Conservation (phyloP, 2,888 invertebrate genomes). For the Hirtodrosophila histrioides region DNA sequence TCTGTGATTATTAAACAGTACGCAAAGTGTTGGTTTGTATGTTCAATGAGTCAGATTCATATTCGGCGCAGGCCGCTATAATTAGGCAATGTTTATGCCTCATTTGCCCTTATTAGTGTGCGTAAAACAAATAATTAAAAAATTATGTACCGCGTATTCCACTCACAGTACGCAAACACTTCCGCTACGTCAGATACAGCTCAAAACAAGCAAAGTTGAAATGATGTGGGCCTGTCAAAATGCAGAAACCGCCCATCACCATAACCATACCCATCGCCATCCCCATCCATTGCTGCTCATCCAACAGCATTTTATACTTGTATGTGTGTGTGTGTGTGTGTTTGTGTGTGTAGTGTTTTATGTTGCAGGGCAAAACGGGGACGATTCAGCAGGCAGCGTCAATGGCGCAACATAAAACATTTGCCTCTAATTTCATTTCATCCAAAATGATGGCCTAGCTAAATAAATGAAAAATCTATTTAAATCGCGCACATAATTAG, state of each 20-base stretch:
- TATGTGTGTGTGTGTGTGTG: neutral
- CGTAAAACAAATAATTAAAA: conserved; percentile 72
- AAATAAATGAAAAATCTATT: conserved; percentile 80
- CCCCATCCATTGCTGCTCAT: conserved; percentile 10
- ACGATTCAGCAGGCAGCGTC: conserved; percentile 36
- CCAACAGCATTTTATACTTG: conserved; percentile 20
- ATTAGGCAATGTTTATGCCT: conserved; percentile 77
- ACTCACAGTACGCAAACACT: conserved; percentile 56
- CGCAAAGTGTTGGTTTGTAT: neutral
- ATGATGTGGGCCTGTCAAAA: conserved; percentile 77
- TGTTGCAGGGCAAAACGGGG: conserved; percentile 25
- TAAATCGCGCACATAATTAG: conserved; percentile 81
- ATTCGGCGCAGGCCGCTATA: conserved; percentile 45
- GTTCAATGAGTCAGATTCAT: conserved; percentile 22
- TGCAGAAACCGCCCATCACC: conserved; percentile 46
- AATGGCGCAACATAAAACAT: conserved; percentile 77
- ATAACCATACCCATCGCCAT: neutral
- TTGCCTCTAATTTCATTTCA: conserved; percentile 72
- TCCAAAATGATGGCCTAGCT: conserved; percentile 75
- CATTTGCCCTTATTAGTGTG: conserved; percentile 77
- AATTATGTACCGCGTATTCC: conserved; percentile 57
- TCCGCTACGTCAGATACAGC: conserved; percentile 70
- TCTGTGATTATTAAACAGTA: neutral
- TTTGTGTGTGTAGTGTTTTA: conserved; percentile 6
- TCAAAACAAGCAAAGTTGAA: conserved; percentile 65